Percentiles rank a stretch among this genome's conserved stretches.
These are phyloP conservation scores for Chrysopa pallens DNA, from an alignment of 1,140 invertebrate species.

Conservation along the genomic window DNA sequence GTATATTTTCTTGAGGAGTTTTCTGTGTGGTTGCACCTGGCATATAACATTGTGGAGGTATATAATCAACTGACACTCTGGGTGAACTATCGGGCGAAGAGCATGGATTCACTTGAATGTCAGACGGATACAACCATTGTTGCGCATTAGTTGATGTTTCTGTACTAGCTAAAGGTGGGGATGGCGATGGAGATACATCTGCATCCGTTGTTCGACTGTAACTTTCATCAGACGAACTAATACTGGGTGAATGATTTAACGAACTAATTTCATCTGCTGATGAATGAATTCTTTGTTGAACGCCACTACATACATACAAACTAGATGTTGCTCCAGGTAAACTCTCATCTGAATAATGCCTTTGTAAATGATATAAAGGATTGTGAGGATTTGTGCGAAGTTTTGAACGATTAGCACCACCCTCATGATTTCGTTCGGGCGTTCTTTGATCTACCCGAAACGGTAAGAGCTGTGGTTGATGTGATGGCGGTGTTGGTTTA, in stretches of 20 bases:
- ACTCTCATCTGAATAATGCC: slow-evolving; percentile 45
- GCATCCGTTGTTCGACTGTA: slow-evolving; percentile 56
- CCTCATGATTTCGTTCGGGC: slow-evolving; percentile 12
- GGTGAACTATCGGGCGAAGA: slow-evolving; percentile 27
- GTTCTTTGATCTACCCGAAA: slow-evolving; percentile 10
- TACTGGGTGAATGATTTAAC: slow-evolving; percentile 54
- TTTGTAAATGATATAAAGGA: slow-evolving; percentile 23
- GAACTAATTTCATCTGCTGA: slow-evolving; percentile 66
- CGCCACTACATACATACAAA: slow-evolving; percentile 11
- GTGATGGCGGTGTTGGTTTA: slow-evolving; percentile 8
- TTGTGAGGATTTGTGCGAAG: slow-evolving; percentile 17
- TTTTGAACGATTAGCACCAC: slow-evolving; percentile 10
- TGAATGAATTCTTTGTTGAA: slow-evolving; percentile 38
- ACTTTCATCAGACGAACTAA: slow-evolving; percentile 64
- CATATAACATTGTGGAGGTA: slow-evolving; percentile 23
- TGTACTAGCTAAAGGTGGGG: slow-evolving; percentile 25
- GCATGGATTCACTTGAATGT: slow-evolving; percentile 33
- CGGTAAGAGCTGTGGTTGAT: slow-evolving; percentile 11
- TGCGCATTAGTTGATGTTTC: slow-evolving; percentile 25
- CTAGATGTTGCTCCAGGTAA: slow-evolving; percentile 28
- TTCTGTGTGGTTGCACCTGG: slow-evolving; percentile 1
- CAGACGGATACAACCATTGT: slow-evolving; percentile 39
- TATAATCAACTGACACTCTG: slow-evolving; percentile 25
- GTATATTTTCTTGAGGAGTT: slow-evolving; percentile 3
- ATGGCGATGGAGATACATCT: slow-evolving; percentile 38